A percentile compares a stretch with the other conserved stretches of the same genome.
phyloP scores from a whole-genome alignment of 1,140 invertebrate species.

The Teleopsis dalmanni region DNA sequence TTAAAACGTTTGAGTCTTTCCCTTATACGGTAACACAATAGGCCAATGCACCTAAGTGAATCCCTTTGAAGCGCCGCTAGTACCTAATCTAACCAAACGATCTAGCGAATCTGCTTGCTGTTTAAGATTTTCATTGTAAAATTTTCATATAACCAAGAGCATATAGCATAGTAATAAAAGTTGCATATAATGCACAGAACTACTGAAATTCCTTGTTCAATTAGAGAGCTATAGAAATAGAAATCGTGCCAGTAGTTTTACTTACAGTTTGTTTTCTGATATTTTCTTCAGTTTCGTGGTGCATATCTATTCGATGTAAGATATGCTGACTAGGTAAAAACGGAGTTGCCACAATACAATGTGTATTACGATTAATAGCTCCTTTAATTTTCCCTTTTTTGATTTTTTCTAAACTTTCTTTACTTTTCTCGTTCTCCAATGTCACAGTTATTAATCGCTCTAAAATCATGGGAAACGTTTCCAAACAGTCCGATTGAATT shows the following conservation, averaged over 20 bases:
- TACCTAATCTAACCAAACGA: too few relatives aligned
- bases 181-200: too few relatives aligned
- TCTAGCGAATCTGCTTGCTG: too few relatives aligned
- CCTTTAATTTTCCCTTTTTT: conserved; percentile 17
- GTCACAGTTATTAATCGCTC: conserved; percentile 29
- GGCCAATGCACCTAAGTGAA: too few relatives aligned
- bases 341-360: conserved; percentile 28
- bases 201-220: too few relatives aligned
- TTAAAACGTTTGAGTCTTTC: too few relatives aligned
- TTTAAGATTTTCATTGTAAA: too few relatives aligned
- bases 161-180: too few relatives aligned
- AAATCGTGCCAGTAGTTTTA: not conserved
- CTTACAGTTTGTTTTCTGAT: conserved; percentile 33
- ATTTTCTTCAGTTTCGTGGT: conserved; percentile 35
- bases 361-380: conserved; percentile 23
- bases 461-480: conserved; percentile 32
- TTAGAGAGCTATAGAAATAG: too few relatives aligned
- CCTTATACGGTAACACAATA: too few relatives aligned
- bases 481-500: conserved; percentile 37
- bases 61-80: too few relatives aligned
- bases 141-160: too few relatives aligned
- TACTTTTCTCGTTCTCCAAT: conserved; percentile 19
- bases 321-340: conserved; percentile 33
- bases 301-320: conserved; percentile 29
- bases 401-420: conserved; percentile 20